phyloP scores from a whole-genome alignment of 2,113 vertebrate species.

The Phylloscopus whistleri region DNA sequence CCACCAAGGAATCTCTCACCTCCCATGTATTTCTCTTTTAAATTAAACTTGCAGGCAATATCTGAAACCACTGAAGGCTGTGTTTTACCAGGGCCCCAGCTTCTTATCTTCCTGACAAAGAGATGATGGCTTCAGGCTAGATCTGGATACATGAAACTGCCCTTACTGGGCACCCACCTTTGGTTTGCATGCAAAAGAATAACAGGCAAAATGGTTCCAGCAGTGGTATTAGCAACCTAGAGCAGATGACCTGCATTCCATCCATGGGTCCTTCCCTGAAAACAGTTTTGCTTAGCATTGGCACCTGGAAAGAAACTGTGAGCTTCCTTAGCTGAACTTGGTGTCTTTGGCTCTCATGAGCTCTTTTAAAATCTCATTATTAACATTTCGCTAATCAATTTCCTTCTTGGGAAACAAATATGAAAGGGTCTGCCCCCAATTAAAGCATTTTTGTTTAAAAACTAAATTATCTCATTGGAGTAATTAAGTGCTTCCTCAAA shows the following conservation, averaged over 20 bases:
- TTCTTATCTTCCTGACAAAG: background rate
- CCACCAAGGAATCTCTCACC: background rate
- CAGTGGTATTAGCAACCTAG: background rate
- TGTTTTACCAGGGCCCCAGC: background rate
- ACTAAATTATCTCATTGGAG: background rate
- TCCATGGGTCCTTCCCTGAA: background rate
- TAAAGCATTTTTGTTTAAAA: conserved; percentile 46
- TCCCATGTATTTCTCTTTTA: background rate
- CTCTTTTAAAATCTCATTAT: background rate
- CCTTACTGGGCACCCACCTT: background rate
- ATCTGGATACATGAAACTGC: background rate
- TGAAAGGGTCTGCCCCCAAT: background rate
- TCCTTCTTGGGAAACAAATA: conserved; percentile 8
- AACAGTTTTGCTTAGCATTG: background rate
- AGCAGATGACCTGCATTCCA: background rate
- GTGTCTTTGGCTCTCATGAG: background rate
- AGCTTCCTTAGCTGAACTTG: background rate
- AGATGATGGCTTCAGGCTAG: background rate
- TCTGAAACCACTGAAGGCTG: background rate
- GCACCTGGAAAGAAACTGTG: background rate
- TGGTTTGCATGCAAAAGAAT: background rate
- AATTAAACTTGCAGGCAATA: background rate
- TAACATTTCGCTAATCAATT: background rate
- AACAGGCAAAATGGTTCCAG: background rate
- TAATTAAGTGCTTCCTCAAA: background rate